Evolutionary conservation across 2,797 vertebrate species (phyloP).

Genomic region (Melanotaenia pygmaea): DNA sequence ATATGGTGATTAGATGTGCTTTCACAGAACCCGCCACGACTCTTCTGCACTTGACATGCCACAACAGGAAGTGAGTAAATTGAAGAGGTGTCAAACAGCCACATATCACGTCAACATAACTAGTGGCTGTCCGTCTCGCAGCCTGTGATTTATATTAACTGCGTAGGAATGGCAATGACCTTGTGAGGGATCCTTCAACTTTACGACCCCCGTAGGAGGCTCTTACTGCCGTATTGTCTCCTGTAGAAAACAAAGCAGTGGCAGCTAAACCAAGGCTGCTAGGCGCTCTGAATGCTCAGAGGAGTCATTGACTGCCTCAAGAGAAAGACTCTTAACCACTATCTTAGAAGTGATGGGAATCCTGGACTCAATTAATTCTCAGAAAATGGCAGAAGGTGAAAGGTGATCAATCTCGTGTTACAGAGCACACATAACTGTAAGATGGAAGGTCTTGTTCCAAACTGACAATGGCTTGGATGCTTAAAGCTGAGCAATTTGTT

Average conservation of each 20-base stretch:
- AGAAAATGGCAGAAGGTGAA: conserved; percentile 56
- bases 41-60: background rate
- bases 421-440: conserved; percentile 4
- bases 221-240: conserved; percentile 30
- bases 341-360: conserved; percentile 39
- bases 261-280: conserved; percentile 46
- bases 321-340: conserved; percentile 23
- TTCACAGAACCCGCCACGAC: background rate
- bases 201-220: conserved; percentile 54
- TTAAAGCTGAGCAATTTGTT: conserved; percentile 40
- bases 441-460: conserved; percentile 1
- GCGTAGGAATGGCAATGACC: conserved; percentile 52
- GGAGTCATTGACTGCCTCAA: conserved; percentile 35
- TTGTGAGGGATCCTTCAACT: conserved; percentile 63
- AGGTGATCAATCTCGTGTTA: conserved; percentile 57
- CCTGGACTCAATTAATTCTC: conserved; percentile 55
- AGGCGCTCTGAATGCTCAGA: conserved; percentile 26
- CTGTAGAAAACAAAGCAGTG: conserved; percentile 53
- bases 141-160: conserved; percentile 62
- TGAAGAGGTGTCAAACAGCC: conserved; percentile 49
- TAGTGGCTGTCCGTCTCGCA: conserved; percentile 34
- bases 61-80: conserved; percentile 39
- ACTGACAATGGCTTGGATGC: background rate
- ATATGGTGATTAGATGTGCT: conserved; percentile 39
- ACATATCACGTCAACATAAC: conserved; percentile 39